Evolutionary conservation across 2,888 invertebrate genomes (phyloP).

Genomic region (Escarpia spicata): DNA sequence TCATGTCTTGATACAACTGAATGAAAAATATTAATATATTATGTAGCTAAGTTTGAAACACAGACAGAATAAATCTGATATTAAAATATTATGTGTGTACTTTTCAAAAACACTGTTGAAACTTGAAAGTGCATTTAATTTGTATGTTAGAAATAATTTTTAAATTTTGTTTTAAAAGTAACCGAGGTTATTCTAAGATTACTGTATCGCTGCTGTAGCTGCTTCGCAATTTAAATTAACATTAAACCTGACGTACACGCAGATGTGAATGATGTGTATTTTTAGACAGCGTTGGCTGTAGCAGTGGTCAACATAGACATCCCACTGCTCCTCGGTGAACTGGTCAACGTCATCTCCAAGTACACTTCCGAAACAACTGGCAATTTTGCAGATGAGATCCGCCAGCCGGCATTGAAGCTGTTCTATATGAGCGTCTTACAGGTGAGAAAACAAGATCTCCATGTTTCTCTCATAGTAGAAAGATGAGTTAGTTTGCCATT

Average conservation of each 20-base stretch:
- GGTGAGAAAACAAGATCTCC: constrained; percentile 67
- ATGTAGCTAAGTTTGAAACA: background rate
- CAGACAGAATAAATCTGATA: background rate
- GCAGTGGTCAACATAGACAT: constrained; percentile 90
- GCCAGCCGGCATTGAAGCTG: constrained; percentile 75
- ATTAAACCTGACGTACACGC: background rate
- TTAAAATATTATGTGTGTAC: background rate
- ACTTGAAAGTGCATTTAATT: background rate
- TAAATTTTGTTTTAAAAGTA: background rate
- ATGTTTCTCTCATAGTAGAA: background rate
- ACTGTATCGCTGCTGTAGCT: background rate
- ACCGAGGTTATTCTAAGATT: constrained; percentile 26
- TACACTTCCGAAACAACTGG: constrained; percentile 48
- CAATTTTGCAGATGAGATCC: constrained; percentile 60
- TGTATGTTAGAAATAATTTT: constrained; percentile 8
- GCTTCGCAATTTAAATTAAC: background rate
- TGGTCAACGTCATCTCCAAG: constrained; percentile 81
- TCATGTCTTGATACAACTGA: background rate
- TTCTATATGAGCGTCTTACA: constrained; percentile 78
- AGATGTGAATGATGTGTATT: constrained; percentile 48
- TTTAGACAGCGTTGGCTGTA: constrained; percentile 86
- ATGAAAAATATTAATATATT: background rate
- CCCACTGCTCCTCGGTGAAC: constrained; percentile 82
- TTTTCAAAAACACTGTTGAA: background rate
- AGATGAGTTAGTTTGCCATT: background rate